phyloP scores from a whole-genome alignment of 2,888 invertebrate genomes.

The Cyaniris semiargus region DNA sequence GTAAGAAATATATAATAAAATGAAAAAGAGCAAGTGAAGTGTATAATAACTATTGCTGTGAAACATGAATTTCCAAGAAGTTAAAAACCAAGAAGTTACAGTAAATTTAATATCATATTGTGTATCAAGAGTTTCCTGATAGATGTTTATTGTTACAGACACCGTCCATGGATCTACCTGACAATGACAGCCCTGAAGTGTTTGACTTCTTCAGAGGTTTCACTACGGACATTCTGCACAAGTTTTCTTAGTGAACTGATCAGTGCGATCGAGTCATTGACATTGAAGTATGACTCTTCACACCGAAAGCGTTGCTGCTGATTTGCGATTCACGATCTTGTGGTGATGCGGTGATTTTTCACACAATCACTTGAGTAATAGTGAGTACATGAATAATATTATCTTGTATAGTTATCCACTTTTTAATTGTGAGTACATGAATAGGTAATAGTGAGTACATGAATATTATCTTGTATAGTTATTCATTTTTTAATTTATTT shows the following conservation, averaged over 20 bases:
- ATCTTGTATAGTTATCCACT: background rate
- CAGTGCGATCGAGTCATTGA: conserved; percentile 36
- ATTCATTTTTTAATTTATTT: background rate
- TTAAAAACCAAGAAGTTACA: no score
- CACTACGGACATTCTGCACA: conserved; percentile 68
- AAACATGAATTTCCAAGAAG: no score
- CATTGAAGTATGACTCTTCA: background rate
- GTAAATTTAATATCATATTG: no score
- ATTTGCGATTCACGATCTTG: background rate
- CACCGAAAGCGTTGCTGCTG: conserved; percentile 25
- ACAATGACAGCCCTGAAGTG: conserved; percentile 60
- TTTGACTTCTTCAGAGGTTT: conserved; percentile 68
- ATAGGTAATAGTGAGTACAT: no score
- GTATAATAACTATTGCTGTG: no score
- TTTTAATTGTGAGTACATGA: no score
- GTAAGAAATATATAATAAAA: no score
- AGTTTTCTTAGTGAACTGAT: conserved; percentile 56
- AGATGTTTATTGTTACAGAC: conserved; percentile 45
- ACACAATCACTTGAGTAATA: background rate
- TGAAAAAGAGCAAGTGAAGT: no score
- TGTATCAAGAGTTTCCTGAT: background rate
- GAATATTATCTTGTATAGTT: no score
- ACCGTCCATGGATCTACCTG: conserved; percentile 41
- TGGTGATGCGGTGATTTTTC: background rate
- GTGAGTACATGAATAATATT: no score